Evolutionary conservation across 2,797 vertebrate species (phyloP).

Genomic region (Myotis vivesi): DNA sequence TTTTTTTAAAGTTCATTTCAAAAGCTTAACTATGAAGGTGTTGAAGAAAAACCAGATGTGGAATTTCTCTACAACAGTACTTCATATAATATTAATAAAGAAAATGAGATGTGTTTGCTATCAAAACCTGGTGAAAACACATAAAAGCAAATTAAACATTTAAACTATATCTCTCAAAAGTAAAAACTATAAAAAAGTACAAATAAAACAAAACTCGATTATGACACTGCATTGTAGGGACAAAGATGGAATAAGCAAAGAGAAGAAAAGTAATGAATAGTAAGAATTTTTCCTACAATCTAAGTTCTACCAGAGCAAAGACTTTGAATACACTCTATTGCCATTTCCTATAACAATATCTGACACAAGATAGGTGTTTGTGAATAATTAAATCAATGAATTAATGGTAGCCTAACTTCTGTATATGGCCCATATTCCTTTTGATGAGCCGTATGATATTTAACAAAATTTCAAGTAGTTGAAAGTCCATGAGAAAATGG

Average conservation of each 20-base stretch:
- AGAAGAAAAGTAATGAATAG: not conserved
- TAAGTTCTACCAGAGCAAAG: not conserved
- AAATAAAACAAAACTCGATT: not conserved
- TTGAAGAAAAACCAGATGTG: slow-evolving; percentile 77
- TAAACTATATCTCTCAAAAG: not conserved
- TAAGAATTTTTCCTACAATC: not conserved
- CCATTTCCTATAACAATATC: not conserved
- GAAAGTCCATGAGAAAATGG: not conserved
- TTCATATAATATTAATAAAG: slow-evolving; percentile 75
- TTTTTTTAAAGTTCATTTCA: slow-evolving; percentile 78
- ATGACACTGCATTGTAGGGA: not conserved
- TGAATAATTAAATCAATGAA: not conserved
- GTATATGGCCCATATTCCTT: not conserved
- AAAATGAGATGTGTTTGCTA: slow-evolving; percentile 75
- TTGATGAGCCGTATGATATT: not conserved
- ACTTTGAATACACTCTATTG: not conserved
- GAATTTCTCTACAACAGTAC: slow-evolving; percentile 75
- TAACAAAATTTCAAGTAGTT: slow-evolving; percentile 8
- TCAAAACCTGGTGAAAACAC: slow-evolving; percentile 27
- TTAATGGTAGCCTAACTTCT: not conserved
- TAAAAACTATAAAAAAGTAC: slow-evolving; percentile 22
- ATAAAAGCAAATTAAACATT: slow-evolving; percentile 35
- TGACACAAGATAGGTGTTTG: not conserved
- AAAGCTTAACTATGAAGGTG: slow-evolving; percentile 83
- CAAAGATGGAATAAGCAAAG: not conserved